Evolutionary conservation across 35 echinoderm and acorn worm species (phyloP), one percentile per base, ranked within the genome.

Genomic region (Hemicentrotus pulcherrimus): DNA sequence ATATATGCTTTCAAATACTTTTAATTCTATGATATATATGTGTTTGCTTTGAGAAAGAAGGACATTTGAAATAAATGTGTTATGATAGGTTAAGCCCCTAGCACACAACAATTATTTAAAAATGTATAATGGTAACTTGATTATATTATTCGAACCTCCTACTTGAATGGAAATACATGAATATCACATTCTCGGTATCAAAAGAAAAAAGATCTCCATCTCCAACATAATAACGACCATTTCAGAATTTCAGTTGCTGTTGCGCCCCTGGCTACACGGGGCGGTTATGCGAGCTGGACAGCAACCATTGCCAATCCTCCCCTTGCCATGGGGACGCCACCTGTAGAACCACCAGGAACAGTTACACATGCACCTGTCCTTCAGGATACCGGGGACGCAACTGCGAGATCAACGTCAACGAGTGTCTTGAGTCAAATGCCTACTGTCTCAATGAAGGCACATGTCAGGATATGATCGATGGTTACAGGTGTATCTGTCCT

Each of bases 161-260:
- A n/a, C n/a, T n/a, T n/a, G n/a, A n/a, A n/a, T n/a, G n/a, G n/a
- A 41, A 41, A 41, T 41, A 41, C 35, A 1, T 41, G 35, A 41
- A 41, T 41, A 41, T 41, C 35, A 41, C 35, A 12, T 59, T 7
- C 10, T 59, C 12, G 16, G 16, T 14, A 59, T 7, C 52, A 59
- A 11, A 59, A 59, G 52, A 59, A 59, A 59, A 59, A 2, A 16
- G 11, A 7, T 59, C 16, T 59, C 16, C 6, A 28, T 28, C 22
- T 78, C 24, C 4, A 70, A 5, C 61, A 6, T 70, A 28, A 28
- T 78, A 4, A 8, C 28, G n/a, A 4, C 28, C 65, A 78, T 90
- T 89, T 35, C 50, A 97, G 97, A 96, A 96, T 48, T 97, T 94
- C 31, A 94, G 95, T 4, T 97, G 97, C 86, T 97, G 95, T 47